Base-by-base conservation (phyloP, 37 sponge, comb jelly and placozoan genomes). In the Geodia barretti region DNA sequence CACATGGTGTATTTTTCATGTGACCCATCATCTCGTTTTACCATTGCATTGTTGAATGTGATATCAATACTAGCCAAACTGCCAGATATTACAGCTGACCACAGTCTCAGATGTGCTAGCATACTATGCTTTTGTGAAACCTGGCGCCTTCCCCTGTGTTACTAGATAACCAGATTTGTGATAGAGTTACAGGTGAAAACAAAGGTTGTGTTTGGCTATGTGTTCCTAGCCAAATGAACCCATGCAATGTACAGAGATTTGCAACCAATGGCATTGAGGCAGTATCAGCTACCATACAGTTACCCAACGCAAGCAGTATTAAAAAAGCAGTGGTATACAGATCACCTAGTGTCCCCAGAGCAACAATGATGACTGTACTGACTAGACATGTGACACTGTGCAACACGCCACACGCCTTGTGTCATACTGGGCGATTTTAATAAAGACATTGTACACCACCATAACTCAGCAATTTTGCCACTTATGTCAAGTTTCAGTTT, bases 101-200 rank as follows among this genome's bases (percentile, higher is more conserved):
- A 37, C 58, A 77, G 39, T 4, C 31, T 60, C 4, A 79, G 14
- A 41, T 7, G 4, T 40, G 70, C 79, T 20, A 36, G 39, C 24
- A 39, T 67, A 25, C 8, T 79, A 4, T 60, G 79, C 35, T 79
- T 79, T n/a, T 79, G 79, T 79, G 79, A 79, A 38, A 80, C 81
- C 30, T 61, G 81, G 30, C 70, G 47, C 37, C 60, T 68, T 70
- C 81, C 68, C 81, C 81, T 24, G 23, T 2, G 3, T 28, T 80
- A 70, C 33, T 11, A 7, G 7, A 58, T 23, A 54, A n/a, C 81
- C 39, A 3, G 21, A 79, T 43, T 40, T 79, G 79, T 79, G 79
- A 77, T 41, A 79, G 79, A 66, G 26, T 14, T 4, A 39, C 72
- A 31, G 9, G 58, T 67, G 68, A 80, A 35, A 24, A 80, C 58